Base-by-base conservation (phyloP, 30 jellyfish, hydroid and myxozoan species). In the Chironex yamaguchii region DNA sequence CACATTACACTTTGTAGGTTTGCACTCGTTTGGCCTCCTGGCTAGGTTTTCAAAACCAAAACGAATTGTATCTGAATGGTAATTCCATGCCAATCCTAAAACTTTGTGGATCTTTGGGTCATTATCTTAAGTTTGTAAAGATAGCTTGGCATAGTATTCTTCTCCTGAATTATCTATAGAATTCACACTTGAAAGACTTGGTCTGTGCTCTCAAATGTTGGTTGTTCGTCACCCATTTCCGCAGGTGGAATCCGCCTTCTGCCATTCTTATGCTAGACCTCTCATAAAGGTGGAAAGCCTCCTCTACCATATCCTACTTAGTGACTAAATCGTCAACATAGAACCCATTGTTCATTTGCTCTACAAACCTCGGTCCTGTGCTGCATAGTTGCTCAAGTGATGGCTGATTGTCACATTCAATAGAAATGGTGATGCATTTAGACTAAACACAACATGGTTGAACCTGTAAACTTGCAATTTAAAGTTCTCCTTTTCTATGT, bases 1-100 rank as follows among this genome's bases (percentile, higher is more conserved):
- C 0, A 75, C 63, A n/a, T 23, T 52, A 0, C 84, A 30, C 81
- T 75, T 75, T 0, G 88, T 52, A 1, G 71, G 73, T 48, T 24
- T 52, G 35, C 26, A 22, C 1, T 0, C 81, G 1, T 34, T 36
- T 36, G 85, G 30, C 29, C 48, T 71, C 42, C 24, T 71, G 26
- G 0, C 1, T 21, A 34, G 0, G 21, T 35, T 28, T 33, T 36
- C 2, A 23, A 71, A 28, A 29, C 29, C 62, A 27, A 49, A 49
- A 27, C 29, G 58, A 31, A 52, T 34, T 75, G 79, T 75, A 52
- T 75, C 88, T 6, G 4, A 14, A 0, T 75, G 58, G 33, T 11
- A 22, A 33, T 75, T 26, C 88, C 88, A 75, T 11, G 54, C 58
- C 27, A 75, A 53, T 25, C 88, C 88, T 49, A 75, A 32, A 49